Base-by-base conservation (phyloP, 2,113 vertebrate genomes). In the Alectura lathami region DNA sequence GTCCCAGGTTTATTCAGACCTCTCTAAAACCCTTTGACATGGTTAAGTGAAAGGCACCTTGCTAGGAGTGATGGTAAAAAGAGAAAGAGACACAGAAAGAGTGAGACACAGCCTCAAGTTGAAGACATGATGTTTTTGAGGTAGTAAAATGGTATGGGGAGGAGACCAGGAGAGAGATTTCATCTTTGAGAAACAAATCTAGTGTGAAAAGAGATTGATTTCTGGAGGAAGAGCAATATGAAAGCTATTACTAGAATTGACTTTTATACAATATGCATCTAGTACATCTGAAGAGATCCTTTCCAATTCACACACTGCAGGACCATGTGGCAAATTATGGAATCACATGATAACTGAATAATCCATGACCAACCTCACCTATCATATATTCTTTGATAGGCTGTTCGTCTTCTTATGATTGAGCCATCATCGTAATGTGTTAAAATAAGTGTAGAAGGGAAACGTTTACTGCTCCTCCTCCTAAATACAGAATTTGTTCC, bases 141-240 rank as follows among this genome's bases (percentile, higher is more conserved):
- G 45, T 53, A 75, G 68, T 30, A 6, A 29, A 83, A 53, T 43
- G 12, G 14, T 59, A 48, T 63, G 38, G 38, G 42, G 74, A 87
- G 20, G 17, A 83, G 50, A 89, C 5, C 11, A 85, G 36, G 17
- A 85, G 69, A 80, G 86, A 80, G 8, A 27, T 66, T 89, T 92
- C 27, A 30, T 80, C 69, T 85, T 89, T 83, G 74, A 2, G 3
- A 87, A 92, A 80, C 23, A 93, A 92, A 89, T 83, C 30, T 89
- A 83, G 57, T 89, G 70, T 93, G 84, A 94, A 94, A 84, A 59
- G 50, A 91, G 78, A 89, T 82, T 95, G 92, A 95, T 92, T 94
- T 94, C 50, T 92, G 5, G 22, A 27, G 36, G 15, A 76, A 78
- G 87, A 73, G 40, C 70, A 91, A 83, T 89, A 85, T 59, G 78